Evolutionary conservation across 2,888 invertebrate species (phyloP), one percentile per base, ranked within the genome.

Genomic region (Monoplex corrugatus): DNA sequence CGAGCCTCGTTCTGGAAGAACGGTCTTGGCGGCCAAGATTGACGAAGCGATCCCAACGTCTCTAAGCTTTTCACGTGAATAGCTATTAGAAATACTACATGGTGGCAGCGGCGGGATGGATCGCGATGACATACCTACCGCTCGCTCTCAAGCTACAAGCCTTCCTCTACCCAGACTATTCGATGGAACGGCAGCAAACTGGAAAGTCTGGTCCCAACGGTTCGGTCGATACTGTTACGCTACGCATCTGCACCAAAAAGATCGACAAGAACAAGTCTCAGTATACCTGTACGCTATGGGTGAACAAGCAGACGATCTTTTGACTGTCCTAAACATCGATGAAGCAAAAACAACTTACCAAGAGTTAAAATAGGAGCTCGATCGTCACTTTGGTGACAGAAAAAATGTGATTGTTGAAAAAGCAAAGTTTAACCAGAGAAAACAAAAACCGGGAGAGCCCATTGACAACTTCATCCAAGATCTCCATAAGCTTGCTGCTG

Each of bases 381-480:
- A 84, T 45, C 43, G 19, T 28, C 45, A 84, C 40, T 84, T 44
- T 68, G 40, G n/a, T 32, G 63, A n/a, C 10, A 35, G 86, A 40
- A 86, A 86, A 57, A 86, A 57, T 28, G 40, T 86, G 23, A 1
- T 57, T 57, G 35, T 86, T 35, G n/a, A n/a, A n/a, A n/a, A n/a
- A n/a, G n/a, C n/a, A n/a, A n/a, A n/a, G 38, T 86, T 86, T 23
- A 86, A 57, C n/a, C 40, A 40, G 35, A 86, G 86, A 86, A 35
- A 32, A 84, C 86, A 35, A 57, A 23, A 86, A n/a, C 35, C 35
- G n/a, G 63, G n/a, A 50, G 86, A 86, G 32, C 35, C 57, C n/a
- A 35, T 86, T 50, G 50, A 86, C 50, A n/a, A 6, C 23, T 86
- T 86, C 32, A 86, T 57, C 6, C 86, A 86, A 35, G 68, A 40